These are phyloP conservation scores for Dermolepida albohirtum DNA, from an alignment of 2,888 invertebrate genomes.

Conservation along the genomic window DNA sequence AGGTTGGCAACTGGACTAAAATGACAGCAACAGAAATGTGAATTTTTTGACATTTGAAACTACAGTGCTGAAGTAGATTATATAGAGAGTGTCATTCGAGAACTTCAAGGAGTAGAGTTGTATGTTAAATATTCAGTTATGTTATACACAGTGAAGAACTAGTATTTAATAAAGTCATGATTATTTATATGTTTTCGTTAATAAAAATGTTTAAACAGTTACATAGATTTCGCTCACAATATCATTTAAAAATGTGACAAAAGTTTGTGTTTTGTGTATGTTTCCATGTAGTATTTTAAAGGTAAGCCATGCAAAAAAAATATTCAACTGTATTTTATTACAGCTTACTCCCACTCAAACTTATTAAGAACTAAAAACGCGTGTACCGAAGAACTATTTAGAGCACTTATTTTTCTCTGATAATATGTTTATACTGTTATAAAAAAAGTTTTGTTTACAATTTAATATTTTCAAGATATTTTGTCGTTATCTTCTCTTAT, in stretches of 20 bases:
- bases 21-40: slow-evolving; percentile 17
- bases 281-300: slow-evolving; percentile 15
- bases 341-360: neutral
- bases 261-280: slow-evolving; percentile 13
- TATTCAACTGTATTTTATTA: slow-evolving; percentile 8
- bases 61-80: slow-evolving; percentile 1
- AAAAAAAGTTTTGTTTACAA: neutral
- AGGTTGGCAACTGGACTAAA: slow-evolving; percentile 36
- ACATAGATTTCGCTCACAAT: slow-evolving; percentile 1
- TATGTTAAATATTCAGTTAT: slow-evolving; percentile 9
- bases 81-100: slow-evolving; percentile 35
- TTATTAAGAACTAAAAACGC: slow-evolving; percentile 12
- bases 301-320: slow-evolving; percentile 27
- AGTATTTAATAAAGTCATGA: slow-evolving; percentile 14
- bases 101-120: slow-evolving; percentile 18
- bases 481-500: slow-evolving; percentile 2
- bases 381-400: neutral
- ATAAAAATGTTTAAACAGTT: slow-evolving; percentile 4
- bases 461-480: slow-evolving; percentile 2
- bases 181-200: slow-evolving; percentile 16
- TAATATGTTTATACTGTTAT: neutral
- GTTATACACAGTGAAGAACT: slow-evolving; percentile 8
- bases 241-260: slow-evolving; percentile 28
- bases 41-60: slow-evolving; percentile 39
- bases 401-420: neutral